A percentile compares a stretch with the other conserved stretches of the same genome.
Conservation (phyloP, 2,888 invertebrate species). For the Lepidochitona cinerea region DNA sequence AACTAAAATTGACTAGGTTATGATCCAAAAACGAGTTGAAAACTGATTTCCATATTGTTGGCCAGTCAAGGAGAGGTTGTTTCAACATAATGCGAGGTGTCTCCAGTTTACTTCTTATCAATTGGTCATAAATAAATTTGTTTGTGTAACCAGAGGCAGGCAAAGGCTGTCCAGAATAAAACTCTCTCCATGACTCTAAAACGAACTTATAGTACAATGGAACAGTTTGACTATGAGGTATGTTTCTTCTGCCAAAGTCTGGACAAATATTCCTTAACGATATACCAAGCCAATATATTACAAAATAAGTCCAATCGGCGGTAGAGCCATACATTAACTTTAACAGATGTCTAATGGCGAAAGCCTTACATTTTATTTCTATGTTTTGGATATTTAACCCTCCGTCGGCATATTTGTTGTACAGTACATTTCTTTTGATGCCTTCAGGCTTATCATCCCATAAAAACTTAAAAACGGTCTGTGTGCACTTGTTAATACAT, state of each 20-base stretch:
- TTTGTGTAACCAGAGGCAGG: background rate
- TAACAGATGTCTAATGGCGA: background rate
- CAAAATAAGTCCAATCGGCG: constrained; percentile 3
- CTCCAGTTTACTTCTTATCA: background rate
- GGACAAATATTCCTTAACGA: background rate
- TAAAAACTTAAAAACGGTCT: constrained; percentile 1
- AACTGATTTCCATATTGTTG: background rate
- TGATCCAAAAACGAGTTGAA: background rate
- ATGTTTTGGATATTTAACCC: background rate
- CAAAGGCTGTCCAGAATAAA: background rate
- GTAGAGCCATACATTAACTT: background rate
- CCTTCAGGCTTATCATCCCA: background rate
- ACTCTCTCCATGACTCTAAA: background rate
- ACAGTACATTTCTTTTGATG: background rate
- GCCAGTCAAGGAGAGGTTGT: background rate
- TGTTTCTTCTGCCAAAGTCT: background rate
- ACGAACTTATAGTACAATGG: background rate
- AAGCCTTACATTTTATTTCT: background rate
- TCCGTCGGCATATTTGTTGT: background rate
- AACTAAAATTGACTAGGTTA: background rate
- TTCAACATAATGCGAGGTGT: background rate
- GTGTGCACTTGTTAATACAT: background rate
- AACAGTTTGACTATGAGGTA: background rate
- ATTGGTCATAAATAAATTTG: background rate
- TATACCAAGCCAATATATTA: background rate